Evolutionary conservation across 1,140 invertebrate species (phyloP).

Genomic region (Meteorus sp.): DNA sequence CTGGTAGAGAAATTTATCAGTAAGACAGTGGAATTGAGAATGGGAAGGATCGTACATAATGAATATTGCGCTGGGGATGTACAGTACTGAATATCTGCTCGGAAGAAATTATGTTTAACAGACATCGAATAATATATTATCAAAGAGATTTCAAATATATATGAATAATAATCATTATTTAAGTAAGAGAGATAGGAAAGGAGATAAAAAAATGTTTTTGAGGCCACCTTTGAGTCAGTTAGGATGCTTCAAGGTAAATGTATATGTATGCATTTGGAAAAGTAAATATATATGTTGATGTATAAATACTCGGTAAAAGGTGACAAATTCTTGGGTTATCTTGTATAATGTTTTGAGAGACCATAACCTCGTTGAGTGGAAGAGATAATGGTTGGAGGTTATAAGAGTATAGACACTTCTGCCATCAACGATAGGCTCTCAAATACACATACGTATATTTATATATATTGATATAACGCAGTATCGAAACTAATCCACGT

Average conservation of each 20-base stretch:
- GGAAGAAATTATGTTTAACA: no score
- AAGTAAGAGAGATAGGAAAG: neutral
- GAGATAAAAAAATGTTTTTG: neutral
- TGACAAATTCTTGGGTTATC: constrained; percentile 23
- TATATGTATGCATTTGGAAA: neutral
- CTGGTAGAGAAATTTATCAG: no score
- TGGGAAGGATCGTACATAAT: no score
- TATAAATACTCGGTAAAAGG: constrained; percentile 6
- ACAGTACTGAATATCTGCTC: no score
- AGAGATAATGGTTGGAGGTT: constrained; percentile 17
- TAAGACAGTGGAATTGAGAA: no score
- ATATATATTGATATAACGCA: neutral
- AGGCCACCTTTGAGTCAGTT: constrained; percentile 4
- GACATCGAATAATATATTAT: neutral
- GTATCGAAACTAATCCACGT: neutral
- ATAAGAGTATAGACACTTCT: constrained; percentile 3
- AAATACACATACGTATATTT: no score
- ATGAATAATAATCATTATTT: neutral
- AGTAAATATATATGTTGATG: constrained; percentile 8
- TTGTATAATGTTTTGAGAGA: constrained; percentile 22
- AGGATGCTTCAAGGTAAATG: constrained; percentile 21
- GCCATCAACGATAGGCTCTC: neutral
- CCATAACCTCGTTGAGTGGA: constrained; percentile 22
- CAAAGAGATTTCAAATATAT: neutral
- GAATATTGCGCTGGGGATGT: no score